Evolutionary conservation across 2,797 vertebrate genomes (phyloP), one percentile per base, ranked within the genome.

Genomic region (Myripristis jacobus): DNA sequence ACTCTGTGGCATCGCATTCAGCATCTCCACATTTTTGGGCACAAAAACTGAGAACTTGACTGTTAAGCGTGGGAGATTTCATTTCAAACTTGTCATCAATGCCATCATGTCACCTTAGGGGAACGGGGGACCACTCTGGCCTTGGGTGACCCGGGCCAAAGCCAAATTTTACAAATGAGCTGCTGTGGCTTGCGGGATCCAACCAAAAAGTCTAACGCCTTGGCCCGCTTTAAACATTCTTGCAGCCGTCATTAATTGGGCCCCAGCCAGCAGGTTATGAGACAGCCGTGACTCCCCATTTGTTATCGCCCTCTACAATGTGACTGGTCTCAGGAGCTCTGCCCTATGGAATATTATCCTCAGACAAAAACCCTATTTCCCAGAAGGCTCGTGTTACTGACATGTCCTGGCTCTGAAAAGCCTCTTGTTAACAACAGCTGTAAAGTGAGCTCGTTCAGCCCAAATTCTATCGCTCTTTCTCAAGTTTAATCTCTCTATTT

Each of bases 341-440:
- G 75, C 75, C 80, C 85, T 79, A 65, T 82, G 84, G 89, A 92
- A 89, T 86, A 88, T 90, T 87, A 91, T 89, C 89, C 81, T 86
- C 77, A 76, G 67, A 87, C 79, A 87, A 83, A 86, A 90, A 85
- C 13, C 47, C 22, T 3, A 71, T 91, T 92, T 92, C 91, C 91
- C 92, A 91, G 87, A 87, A 89, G 89, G 87, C 87, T 93, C 67
- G 69, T 76, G 88, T 92, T 94, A 91, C 91, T 85, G 83, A 88
- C 88, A 88, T 79, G 43, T 86, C 72, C 82, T 55, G 61, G 59
- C 75, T 78, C 86, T 90, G 82, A 88, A 91, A 89, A 86, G 79
- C 74, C 80, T 84, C 83, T 88, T 80, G 83, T 88, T 93, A 89
- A 87, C 81, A 80, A 70, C 85, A 85, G 85, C 83, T 91, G 84